These are phyloP conservation scores for Pinctada fucata DNA, from an alignment of 2,888 invertebrate species.

Conservation along the genomic window DNA sequence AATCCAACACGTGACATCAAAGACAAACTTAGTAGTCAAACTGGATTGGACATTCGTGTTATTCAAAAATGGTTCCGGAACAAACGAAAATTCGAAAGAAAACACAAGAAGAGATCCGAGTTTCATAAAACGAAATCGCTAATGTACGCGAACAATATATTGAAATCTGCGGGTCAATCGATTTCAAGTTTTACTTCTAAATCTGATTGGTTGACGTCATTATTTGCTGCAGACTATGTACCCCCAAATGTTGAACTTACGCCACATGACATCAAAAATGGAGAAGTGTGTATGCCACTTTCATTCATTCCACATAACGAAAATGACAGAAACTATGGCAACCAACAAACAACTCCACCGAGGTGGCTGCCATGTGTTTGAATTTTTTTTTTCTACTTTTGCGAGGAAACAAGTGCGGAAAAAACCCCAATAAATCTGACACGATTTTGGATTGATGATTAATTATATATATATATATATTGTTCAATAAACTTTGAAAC, in stretches of 20 bases:
- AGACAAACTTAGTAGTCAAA: constrained; percentile 37
- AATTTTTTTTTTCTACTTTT: no score
- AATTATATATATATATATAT: no score
- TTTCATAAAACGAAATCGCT: neutral
- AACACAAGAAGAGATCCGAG: neutral
- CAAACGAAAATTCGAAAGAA: constrained; percentile 28
- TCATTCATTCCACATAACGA: neutral
- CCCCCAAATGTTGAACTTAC: constrained; percentile 66
- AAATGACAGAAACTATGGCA: neutral
- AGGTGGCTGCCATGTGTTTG: no score
- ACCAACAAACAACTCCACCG: no score
- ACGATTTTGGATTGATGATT: no score
- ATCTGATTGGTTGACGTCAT: constrained; percentile 15
- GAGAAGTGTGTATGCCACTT: constrained; percentile 49
- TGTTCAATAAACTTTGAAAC: no score
- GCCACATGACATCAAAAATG: constrained; percentile 58
- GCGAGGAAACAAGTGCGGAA: no score
- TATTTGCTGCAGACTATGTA: constrained; percentile 50
- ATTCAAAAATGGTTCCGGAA: constrained; percentile 53
- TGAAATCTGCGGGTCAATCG: neutral
- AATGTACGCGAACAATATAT: neutral
- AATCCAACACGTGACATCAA: constrained; percentile 39
- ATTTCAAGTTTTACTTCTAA: neutral
- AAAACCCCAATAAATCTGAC: no score
- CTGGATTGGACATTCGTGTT: constrained; percentile 39